A percentile compares a stretch with the other conserved stretches of the same genome.
Evolutionary conservation across 2,113 vertebrate species (phyloP).

Genomic region (Megalops atlanticus): DNA sequence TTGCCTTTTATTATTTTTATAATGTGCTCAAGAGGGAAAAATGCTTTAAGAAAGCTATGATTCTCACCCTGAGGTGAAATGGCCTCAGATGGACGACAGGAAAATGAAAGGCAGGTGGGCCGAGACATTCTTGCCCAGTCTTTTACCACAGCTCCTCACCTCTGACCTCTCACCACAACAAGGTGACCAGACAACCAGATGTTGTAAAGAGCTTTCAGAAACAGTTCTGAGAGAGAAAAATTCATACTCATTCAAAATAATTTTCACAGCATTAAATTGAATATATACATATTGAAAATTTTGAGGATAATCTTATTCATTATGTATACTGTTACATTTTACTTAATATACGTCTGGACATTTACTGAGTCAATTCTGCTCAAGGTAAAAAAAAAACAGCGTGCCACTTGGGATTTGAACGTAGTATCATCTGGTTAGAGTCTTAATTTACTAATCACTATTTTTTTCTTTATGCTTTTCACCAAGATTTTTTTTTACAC

Average conservation of each 20-base stretch:
- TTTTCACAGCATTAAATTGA: no score
- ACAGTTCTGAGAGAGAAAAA: constrained; percentile 69
- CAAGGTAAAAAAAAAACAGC: neutral
- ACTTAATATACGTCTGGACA: no score
- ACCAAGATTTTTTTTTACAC: no score
- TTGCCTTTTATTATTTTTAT: neutral
- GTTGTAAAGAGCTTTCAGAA: constrained; percentile 11
- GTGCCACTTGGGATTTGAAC: neutral
- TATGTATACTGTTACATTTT: no score
- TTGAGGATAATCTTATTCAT: no score
- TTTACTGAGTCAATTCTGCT: neutral
- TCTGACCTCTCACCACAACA: constrained; percentile 2
- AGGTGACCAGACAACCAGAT: constrained; percentile 49
- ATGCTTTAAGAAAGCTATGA: neutral
- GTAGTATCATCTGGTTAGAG: neutral
- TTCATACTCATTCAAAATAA: constrained; percentile 70
- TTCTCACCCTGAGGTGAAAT: neutral
- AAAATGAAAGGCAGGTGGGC: neutral
- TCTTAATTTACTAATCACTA: no score
- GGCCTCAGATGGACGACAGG: neutral
- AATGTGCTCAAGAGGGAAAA: neutral
- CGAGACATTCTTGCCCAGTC: no score
- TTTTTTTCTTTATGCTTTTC: no score
- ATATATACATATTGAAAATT: no score
- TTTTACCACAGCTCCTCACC: no score